Percentiles rank a stretch among this genome's conserved stretches.
Conservation (phyloP, 2,888 invertebrate genomes). For the Yponomeuta cagnagella region DNA sequence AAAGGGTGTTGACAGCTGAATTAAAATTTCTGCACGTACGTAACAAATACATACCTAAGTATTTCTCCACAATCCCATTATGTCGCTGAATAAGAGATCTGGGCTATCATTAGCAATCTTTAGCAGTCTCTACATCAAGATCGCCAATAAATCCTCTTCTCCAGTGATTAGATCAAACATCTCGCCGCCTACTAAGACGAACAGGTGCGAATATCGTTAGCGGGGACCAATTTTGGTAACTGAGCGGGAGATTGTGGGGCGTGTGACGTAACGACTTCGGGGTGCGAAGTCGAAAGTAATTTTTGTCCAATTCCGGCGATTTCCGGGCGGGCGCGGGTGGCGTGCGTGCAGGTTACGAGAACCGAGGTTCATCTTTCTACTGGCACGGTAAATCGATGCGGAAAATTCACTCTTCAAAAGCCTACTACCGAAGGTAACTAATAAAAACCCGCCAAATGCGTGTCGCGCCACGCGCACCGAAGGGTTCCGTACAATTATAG, state of each 20-base stretch:
- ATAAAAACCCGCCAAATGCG: no score
- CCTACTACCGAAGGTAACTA: no score
- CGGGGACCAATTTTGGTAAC: slow-evolving; percentile 1
- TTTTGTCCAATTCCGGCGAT: slow-evolving; percentile 67
- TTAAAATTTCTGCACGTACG: no score
- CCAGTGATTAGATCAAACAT: neutral
- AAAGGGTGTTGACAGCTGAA: no score
- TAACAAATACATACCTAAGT: no score
- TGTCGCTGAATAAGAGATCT: no score
- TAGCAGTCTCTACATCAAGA: neutral
- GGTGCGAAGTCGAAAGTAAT: slow-evolving; percentile 43
- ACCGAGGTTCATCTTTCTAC: neutral
- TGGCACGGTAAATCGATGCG: neutral
- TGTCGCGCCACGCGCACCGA: no score
- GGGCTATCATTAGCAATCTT: neutral
- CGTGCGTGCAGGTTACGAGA: slow-evolving; percentile 32
- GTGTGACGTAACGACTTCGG: slow-evolving; percentile 9
- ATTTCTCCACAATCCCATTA: no score
- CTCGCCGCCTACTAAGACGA: no score
- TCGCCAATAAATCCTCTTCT: neutral
- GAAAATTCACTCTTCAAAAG: neutral
- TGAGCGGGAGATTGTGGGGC: slow-evolving; percentile 7
- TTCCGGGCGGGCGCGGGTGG: slow-evolving; percentile 54
- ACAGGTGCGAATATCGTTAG: slow-evolving; percentile 9
- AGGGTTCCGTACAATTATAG: no score